A percentile compares a stretch with the other conserved stretches of the same genome.
phyloP scores from a whole-genome alignment of 2,113 vertebrate species.

The Tragelaphus imberbis region DNA sequence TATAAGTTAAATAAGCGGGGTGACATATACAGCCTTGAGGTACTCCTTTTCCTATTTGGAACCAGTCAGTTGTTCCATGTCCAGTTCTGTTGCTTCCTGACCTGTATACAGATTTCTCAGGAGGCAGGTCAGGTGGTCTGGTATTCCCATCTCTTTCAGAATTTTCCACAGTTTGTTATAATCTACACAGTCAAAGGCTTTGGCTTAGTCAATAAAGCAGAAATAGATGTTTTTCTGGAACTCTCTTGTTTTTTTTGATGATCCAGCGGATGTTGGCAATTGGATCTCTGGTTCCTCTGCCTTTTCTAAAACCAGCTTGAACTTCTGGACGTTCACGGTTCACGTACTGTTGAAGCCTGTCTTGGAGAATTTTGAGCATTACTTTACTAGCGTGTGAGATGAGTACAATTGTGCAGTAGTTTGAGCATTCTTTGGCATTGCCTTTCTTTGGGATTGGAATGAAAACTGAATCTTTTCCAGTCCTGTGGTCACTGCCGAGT shows the following conservation, averaged over 20 bases:
- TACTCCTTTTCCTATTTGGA: background rate
- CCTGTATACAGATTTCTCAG: background rate
- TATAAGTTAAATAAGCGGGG: background rate
- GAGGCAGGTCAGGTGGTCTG: background rate
- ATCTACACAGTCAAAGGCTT: background rate
- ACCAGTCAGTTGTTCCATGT: background rate
- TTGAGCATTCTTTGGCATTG: background rate
- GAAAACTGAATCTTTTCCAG: background rate
- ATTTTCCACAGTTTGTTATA: background rate
- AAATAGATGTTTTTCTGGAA: background rate
- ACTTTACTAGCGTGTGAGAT: background rate
- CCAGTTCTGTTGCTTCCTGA: background rate
- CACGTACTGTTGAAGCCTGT: background rate
- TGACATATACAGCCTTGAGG: background rate
- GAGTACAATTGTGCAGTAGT: background rate
- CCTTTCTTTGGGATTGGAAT: background rate
- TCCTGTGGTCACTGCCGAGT: background rate
- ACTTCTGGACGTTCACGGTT: background rate
- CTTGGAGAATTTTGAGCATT: background rate
- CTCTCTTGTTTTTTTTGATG: accelerated
- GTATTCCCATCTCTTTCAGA: background rate
- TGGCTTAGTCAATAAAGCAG: background rate
- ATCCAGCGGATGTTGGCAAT: background rate
- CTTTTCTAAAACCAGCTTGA: background rate
- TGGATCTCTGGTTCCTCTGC: background rate